Conservation (phyloP, 2,113 vertebrate species). For the Vidua macroura region DNA sequence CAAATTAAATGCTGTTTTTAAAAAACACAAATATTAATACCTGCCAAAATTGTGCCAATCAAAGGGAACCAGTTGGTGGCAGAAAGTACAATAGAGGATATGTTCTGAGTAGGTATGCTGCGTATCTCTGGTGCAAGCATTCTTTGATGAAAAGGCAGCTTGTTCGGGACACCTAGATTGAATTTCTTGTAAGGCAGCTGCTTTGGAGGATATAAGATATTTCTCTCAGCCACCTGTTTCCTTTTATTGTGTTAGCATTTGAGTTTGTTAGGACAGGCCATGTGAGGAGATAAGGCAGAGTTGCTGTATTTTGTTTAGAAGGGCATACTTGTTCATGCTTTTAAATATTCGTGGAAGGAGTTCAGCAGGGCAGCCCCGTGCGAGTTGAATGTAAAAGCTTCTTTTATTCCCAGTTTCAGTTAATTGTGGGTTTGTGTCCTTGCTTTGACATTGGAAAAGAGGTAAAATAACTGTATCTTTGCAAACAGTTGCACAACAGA, state of each 20-base stretch:
- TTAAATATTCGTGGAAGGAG: conserved; percentile 68
- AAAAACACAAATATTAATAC: conserved; percentile 71
- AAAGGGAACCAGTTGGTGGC: conserved; percentile 66
- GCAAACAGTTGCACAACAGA: conserved; percentile 73
- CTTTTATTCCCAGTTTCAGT: conserved; percentile 63
- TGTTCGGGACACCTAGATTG: conserved; percentile 78
- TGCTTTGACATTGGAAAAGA: conserved; percentile 68
- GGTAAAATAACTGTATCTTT: conserved; percentile 75
- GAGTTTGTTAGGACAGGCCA: conserved; percentile 47
- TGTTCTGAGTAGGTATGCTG: conserved; percentile 63
- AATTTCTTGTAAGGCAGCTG: conserved; percentile 83
- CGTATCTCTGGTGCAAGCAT: conserved; percentile 57
- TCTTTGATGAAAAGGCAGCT: conserved; percentile 76
- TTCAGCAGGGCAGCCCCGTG: conserved; percentile 56
- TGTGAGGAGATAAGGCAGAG: conserved; percentile 57
- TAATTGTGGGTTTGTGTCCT: conserved; percentile 66
- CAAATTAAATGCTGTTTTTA: conserved; percentile 67
- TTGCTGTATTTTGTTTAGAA: conserved; percentile 56
- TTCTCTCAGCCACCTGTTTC: conserved; percentile 83
- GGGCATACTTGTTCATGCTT: conserved; percentile 60
- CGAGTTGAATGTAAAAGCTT: conserved; percentile 55
- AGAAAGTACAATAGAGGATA: conserved; percentile 66
- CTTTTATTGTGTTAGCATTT: conserved; percentile 66
- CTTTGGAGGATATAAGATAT: conserved; percentile 73
- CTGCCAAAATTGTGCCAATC: conserved; percentile 73